Base-by-base conservation (phyloP, 2,113 vertebrate species). In the Australoheros scitulus region DNA sequence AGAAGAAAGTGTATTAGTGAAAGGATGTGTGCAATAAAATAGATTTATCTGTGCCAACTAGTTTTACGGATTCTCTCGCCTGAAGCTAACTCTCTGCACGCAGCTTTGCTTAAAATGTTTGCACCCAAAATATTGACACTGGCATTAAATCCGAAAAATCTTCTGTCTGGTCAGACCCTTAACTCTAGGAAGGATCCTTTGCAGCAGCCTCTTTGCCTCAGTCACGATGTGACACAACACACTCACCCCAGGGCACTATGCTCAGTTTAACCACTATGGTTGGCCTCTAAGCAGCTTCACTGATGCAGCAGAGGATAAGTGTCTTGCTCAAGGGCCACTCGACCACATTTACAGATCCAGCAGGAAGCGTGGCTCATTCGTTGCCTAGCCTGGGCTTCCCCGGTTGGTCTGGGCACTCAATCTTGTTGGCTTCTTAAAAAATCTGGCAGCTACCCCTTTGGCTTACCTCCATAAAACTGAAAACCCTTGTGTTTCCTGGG, bases 271-370 rank as follows among this genome's bases (percentile, higher is more conserved):
- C 64, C 47, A 41, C 26, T 32, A 6, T 17, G 15, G 29, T 56
- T 70, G 72, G 84, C 59, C 80, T 70, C 29, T 3, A 57, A 85
- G 81, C 70, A 78, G 83, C 70, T 68, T 13, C n/a, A 68, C 10
- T 85, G 56, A 58, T 77, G 76, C 32, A 43, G 65, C 76, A 60
- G 84, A 83, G 84, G 74, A 85, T 87, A 82, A 89, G 77, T 81
- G 83, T 82, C 81, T 80, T 90, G 89, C 89, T 91, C 72, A 68
- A 90, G 91, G 79, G 89, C 85, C 80, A 84, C 84, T 86, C 52
- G 6, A 60, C 58, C 56, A 77, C 75, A 76, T 63, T 61, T 72
- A 56, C 47, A 47, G 70, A 74, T 81, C 63, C 20, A 59, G 55
- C 43, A 59, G 57, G 59, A 61, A 72, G 68, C 22, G 59, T 36